These are phyloP conservation scores for Hirtodrosophila alboralis DNA, from an alignment of 2,888 invertebrate genomes.

Conservation along the genomic window DNA sequence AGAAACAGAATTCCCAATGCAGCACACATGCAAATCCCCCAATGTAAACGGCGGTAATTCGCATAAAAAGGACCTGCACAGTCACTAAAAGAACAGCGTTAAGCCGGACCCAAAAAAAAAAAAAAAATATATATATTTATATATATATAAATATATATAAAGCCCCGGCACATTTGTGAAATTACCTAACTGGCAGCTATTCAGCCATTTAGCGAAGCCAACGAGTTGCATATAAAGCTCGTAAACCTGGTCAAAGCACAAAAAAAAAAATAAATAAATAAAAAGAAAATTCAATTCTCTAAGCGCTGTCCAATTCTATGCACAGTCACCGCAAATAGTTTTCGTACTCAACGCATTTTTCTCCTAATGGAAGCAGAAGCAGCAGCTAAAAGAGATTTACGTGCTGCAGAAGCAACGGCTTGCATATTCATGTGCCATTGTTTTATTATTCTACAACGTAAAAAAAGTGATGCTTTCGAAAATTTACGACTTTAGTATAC, in stretches of 20 bases:
- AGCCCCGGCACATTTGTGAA: conserved; percentile 59
- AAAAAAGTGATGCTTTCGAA: too few species aligned
- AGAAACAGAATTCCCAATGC: conserved; percentile 36
- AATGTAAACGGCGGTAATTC: conserved; percentile 64
- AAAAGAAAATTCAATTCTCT: conserved; percentile 60
- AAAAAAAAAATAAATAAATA: conserved; percentile 9
- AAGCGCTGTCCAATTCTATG: conserved; percentile 37
- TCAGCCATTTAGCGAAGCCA: conserved; percentile 28
- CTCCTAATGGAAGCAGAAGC: conserved; percentile 44
- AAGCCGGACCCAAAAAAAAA: conserved; percentile 51
- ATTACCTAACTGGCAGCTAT: conserved; percentile 66
- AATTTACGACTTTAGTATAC: too few species aligned
- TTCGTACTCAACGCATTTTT: conserved; percentile 45
- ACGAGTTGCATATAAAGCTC: conserved; percentile 35
- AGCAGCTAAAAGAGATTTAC: conserved; percentile 50
- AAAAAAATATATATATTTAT: not conserved
- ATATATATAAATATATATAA: not conserved
- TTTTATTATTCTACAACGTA: conserved; percentile 42
- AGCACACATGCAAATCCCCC: conserved; percentile 77
- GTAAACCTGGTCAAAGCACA: conserved; percentile 27
- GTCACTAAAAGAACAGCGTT: conserved; percentile 56
- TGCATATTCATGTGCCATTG: conserved; percentile 68
- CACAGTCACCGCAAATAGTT: conserved; percentile 51
- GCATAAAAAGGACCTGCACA: conserved; percentile 57
- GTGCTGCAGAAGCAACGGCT: conserved; percentile 30